Conservation (phyloP, 2,888 invertebrate genomes). For the Euclidia mi region DNA sequence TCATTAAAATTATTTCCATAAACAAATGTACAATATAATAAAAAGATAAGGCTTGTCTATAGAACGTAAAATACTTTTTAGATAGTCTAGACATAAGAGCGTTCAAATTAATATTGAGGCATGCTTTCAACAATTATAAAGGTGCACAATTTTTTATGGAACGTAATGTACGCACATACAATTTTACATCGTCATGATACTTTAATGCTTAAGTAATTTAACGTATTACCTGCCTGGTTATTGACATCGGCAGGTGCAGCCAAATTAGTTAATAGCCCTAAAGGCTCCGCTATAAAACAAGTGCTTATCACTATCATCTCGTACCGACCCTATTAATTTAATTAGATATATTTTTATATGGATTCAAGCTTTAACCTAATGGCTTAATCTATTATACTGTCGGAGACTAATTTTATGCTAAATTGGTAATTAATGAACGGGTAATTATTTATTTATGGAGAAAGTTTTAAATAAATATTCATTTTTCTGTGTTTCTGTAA, state of each 20-base stretch:
- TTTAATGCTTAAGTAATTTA: slow-evolving; percentile 35
- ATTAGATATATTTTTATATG: slow-evolving; percentile 36
- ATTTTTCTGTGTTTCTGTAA: too few species aligned
- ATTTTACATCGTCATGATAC: slow-evolving; percentile 26
- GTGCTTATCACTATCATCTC: slow-evolving; percentile 44
- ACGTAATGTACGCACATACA: neutral
- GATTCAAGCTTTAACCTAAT: slow-evolving; percentile 27
- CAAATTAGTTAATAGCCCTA: slow-evolving; percentile 53
- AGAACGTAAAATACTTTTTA: too few species aligned
- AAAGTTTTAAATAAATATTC: too few species aligned
- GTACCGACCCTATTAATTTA: slow-evolving; percentile 42
- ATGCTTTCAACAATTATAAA: too few species aligned
- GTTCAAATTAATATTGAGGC: too few species aligned
- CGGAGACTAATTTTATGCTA: slow-evolving; percentile 3
- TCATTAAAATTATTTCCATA: too few species aligned
- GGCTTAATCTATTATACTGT: slow-evolving; percentile 7
- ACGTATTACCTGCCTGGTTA: slow-evolving; percentile 38
- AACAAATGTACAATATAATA: too few species aligned
- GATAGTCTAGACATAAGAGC: too few species aligned
- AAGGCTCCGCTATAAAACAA: slow-evolving; percentile 16
- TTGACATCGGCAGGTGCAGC: slow-evolving; percentile 49
- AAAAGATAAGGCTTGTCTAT: too few species aligned
- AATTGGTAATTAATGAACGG: neutral
- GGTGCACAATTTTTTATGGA: slow-evolving; percentile 9
- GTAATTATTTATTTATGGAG: neutral